Percentiles rank a stretch among this genome's conserved stretches.
Conservation (phyloP, 2,113 vertebrate species). For the Albula glossodonta region DNA sequence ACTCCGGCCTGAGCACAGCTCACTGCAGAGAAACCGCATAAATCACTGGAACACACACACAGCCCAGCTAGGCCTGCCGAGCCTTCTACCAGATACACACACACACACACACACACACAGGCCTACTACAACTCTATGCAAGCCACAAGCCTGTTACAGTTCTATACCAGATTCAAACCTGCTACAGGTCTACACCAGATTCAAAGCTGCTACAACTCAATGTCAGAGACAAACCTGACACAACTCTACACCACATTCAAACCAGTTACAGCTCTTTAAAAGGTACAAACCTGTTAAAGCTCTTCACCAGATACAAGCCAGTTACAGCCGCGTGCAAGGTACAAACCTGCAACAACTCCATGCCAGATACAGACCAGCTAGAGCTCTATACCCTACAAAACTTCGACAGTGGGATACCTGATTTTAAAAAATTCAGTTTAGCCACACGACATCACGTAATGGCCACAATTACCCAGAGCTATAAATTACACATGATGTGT, state of each 20-base stretch:
- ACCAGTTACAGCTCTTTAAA: too few relatives aligned
- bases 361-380: conserved; percentile 5
- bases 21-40: conserved; percentile 70
- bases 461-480: too few relatives aligned
- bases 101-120: conserved; percentile 17
- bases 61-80: conserved; percentile 10
- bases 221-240: too few relatives aligned
- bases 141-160: not conserved
- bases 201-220: not conserved
- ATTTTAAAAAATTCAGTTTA: too few relatives aligned
- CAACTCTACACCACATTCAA: too few relatives aligned
- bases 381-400: not conserved
- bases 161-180: not conserved
- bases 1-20: conserved; percentile 67
- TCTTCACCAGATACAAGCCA: conserved; percentile 3
- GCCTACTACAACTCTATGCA: not conserved
- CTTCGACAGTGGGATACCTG: too few relatives aligned
- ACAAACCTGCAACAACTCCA: conserved; percentile 6
- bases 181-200: not conserved
- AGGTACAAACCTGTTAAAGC: conserved; percentile 7
- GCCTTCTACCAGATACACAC: not conserved
- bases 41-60: conserved; percentile 80
- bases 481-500: too few relatives aligned
- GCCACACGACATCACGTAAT: too few relatives aligned
- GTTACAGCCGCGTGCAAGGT: conserved; percentile 8